phyloP scores from a whole-genome alignment of 2,113 vertebrate genomes.

The Chroicocephalus ridibundus region DNA sequence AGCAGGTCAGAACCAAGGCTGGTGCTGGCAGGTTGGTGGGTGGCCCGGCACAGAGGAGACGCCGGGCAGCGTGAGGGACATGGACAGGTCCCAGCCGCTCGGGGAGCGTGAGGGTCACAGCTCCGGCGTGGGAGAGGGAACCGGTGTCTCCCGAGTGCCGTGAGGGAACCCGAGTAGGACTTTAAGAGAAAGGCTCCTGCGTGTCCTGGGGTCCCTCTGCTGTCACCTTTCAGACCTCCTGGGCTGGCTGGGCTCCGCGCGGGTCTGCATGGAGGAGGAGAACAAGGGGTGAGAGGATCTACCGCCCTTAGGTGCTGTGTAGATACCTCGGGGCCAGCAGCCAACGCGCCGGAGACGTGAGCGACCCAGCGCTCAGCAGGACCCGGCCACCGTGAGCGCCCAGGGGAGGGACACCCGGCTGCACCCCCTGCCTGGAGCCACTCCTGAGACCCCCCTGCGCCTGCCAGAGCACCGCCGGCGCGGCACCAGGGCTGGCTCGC shows the following conservation, averaged over 20 bases:
- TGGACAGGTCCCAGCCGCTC: rapidly evolving
- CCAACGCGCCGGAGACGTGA: rapidly evolving
- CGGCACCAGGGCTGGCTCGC: not conserved
- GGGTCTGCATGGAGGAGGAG: not conserved
- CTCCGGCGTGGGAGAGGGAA: not conserved
- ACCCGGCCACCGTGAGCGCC: rapidly evolving
- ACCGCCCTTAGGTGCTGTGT: rapidly evolving
- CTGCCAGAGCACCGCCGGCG: not conserved
- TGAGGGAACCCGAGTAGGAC: not conserved
- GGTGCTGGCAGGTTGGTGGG: not conserved
- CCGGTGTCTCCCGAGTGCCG: rapidly evolving
- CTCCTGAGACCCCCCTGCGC: rapidly evolving
- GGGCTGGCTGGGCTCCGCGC: rapidly evolving
- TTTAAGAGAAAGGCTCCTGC: not conserved
- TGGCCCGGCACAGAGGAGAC: not conserved
- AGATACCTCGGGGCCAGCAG: not conserved
- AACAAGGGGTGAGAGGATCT: not conserved
- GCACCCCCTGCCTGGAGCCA: not conserved
- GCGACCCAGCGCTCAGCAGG: not conserved
- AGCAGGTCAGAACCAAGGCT: not conserved
- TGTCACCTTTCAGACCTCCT: not conserved
- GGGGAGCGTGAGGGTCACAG: not conserved
- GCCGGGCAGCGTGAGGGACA: not conserved
- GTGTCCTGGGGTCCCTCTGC: not conserved
- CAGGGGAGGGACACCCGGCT: not conserved